Evolutionary conservation across 2,888 invertebrate species (phyloP), one percentile per base, ranked within the genome.

Genomic region (Cryptophagus acutangulus): DNA sequence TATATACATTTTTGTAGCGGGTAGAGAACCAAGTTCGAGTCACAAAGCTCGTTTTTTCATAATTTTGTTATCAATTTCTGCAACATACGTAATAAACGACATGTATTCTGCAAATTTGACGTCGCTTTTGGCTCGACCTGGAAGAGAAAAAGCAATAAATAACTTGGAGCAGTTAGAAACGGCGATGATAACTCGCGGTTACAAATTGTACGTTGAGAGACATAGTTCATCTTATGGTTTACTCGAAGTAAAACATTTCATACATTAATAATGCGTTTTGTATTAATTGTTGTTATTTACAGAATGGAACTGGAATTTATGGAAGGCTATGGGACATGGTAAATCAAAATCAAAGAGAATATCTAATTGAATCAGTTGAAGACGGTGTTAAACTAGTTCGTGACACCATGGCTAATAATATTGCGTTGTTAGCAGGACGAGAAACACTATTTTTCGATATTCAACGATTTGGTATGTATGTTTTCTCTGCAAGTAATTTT

Each of bases 41-140:
- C 76, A 78, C 58, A 81, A 82, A 54, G 79, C 81, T 1, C 76
- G 84, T 33, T 74, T 84, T 30, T 75, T 85, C n/a, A 75, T 79
- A 9, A 78, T 82, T 17, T 67, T 85, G 2, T 74, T 85, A 33
- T 83, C 83, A 36, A 72, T 86, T n/a, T 80, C 82, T 17, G 82
- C 83, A 1, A 86, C 86, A 0, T 86, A 86, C 61, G 84, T 86
- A 2, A 78, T 86, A 34, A 83, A 82, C 0, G 85, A 85, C 62
- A 82, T 86, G 74, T 86, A 86, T 62, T 84, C 85, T 0, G 85
- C 86, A 0, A 85, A 84, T 64, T 65, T 86, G 45, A 86, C 85
- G 6, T 85, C 85, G 2, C 70, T 86, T 15, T 72, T 86, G 41
- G 85, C 86, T 0, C 73, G 79, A 35, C 86, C 86, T 2, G 82